Conservation (phyloP, 2,797 vertebrate genomes). For the Mus caroli region DNA sequence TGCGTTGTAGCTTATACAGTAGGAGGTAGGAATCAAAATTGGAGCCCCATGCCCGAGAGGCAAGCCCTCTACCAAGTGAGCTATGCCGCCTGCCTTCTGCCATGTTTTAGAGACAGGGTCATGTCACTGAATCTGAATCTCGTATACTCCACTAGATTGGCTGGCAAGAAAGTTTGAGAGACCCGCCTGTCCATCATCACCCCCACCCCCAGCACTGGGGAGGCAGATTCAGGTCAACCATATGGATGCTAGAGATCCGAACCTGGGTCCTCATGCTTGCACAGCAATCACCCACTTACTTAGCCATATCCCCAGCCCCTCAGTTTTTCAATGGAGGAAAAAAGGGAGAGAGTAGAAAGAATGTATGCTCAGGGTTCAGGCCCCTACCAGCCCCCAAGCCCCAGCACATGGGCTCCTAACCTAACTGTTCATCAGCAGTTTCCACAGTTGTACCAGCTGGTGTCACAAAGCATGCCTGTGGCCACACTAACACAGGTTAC, state of each 20-base stretch:
- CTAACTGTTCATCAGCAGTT: neutral
- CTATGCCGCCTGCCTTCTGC: neutral
- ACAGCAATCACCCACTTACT: neutral
- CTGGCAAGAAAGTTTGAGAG: neutral
- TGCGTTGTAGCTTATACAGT: neutral
- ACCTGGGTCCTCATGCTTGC: neutral
- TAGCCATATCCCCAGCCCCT: neutral
- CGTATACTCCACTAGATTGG: neutral
- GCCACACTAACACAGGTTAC: neutral
- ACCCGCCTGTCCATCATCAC: neutral
- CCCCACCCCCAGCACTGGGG: neutral
- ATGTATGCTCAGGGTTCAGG: neutral
- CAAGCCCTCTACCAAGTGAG: neutral
- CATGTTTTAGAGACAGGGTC: neutral
- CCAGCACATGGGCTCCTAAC: neutral
- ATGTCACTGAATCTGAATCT: neutral
- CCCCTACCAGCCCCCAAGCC: neutral
- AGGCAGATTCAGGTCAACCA: neutral
- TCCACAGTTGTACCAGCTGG: neutral
- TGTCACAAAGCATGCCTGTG: slow-evolving; percentile 13
- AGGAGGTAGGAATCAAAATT: neutral
- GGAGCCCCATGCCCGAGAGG: neutral
- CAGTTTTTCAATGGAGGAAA: neutral
- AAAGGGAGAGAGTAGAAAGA: too few species aligned
- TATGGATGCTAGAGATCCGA: neutral